A percentile compares a stretch with the other conserved stretches of the same genome.
Conservation (phyloP, 1,140 invertebrate genomes). For the Drosophila sp. region DNA sequence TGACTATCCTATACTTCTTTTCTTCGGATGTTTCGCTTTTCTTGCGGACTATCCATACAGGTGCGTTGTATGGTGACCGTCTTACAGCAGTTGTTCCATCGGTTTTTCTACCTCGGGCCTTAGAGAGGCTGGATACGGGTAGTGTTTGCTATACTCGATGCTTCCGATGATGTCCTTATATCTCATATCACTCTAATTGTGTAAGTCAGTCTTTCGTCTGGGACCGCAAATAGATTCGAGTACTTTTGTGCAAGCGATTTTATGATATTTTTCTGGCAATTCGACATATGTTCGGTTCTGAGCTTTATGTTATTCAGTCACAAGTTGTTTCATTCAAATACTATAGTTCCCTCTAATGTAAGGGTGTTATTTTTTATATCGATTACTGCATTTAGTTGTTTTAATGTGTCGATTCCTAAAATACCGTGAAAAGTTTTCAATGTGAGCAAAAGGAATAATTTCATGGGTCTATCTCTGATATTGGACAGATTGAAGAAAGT, state of each 20-base stretch:
- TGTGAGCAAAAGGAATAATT: too few species aligned
- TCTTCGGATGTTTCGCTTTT: too few species aligned
- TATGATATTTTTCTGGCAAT: neutral
- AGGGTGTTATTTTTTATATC: conserved; percentile 3
- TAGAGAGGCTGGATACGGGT: too few species aligned
- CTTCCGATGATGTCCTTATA: conserved; percentile 2
- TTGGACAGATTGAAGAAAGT: neutral
- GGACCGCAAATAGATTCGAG: neutral
- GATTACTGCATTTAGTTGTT: conserved; percentile 7
- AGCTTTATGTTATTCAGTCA: neutral
- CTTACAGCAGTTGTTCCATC: too few species aligned
- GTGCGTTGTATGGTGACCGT: too few species aligned
- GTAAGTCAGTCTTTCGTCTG: neutral
- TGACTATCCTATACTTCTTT: too few species aligned
- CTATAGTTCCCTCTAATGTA: neutral
- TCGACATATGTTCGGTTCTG: neutral
- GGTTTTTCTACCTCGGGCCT: too few species aligned
- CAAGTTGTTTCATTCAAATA: too few species aligned
- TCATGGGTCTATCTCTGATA: too few species aligned
- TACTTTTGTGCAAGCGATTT: neutral
- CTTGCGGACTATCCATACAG: too few species aligned
- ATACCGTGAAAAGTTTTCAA: too few species aligned
- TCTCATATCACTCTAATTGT: neutral
- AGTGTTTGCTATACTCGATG: neutral
- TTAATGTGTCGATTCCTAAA: conserved; percentile 1